Evolutionary conservation across 1,140 invertebrate species (phyloP), one percentile per base, ranked within the genome.

Genomic region (Drosophila pachea): DNA sequence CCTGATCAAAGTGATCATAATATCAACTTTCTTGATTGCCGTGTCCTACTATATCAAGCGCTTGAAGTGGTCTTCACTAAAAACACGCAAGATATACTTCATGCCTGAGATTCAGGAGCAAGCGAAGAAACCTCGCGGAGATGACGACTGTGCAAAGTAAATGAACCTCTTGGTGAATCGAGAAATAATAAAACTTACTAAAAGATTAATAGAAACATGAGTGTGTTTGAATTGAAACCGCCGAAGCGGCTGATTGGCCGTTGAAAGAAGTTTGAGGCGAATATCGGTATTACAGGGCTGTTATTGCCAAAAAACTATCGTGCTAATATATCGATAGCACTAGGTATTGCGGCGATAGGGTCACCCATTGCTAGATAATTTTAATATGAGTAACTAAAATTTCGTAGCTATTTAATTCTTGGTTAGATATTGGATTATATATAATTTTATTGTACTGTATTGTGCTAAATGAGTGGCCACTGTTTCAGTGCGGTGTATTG

Each of bases 61-160:
- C 77, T 94, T 95, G 88, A 96, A 95, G 90, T 98, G 96, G 95
- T 90, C 92, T 5, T 87, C 92, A n/a, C 47, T 98, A 31, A 98
- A 98, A 90, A 92, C 91, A 45, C 93, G 95, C 79, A 98, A 98
- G 90, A 89, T 98, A 83, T 93, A 93, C 68, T 97, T 92, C 90
- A 92, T 93, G 78, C 94, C 94, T n/a, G 86, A 88, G 31, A 7
- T 72, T 22, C 52, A 68, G 9, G 36, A 29, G 33, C 35, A 55
- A 47, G 59, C 33, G 2, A 64, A 55, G 53, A 14, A 31, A 55
- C 11, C 32, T 7, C 16, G 6, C 8, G n/a, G 45, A 2, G 16
- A 2, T 12, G 14, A 59, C 4, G 4, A 56, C 0, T 64, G 16
- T 4, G 11, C 47, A 0, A 66, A 66, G 35, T 40, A 70, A 52